Conservation (phyloP, 2,888 invertebrate species). For the Mayetiola destructor region DNA sequence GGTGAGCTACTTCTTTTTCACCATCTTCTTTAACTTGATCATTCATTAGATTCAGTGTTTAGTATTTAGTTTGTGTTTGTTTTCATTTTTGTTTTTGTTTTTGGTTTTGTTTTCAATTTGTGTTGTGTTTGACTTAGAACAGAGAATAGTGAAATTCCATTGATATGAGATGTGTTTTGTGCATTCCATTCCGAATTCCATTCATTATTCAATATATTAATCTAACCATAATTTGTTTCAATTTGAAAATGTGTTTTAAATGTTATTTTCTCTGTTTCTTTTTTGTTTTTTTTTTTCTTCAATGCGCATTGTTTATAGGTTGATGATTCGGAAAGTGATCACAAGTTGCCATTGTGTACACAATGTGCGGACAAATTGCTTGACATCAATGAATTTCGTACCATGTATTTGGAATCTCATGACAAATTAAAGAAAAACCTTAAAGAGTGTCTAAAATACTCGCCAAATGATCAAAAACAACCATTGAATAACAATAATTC, state of each 20-base stretch:
- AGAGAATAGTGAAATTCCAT: no score
- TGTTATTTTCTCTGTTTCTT: background rate
- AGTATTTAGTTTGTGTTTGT: background rate
- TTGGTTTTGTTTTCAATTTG: background rate
- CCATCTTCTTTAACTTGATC: background rate
- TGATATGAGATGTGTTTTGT: no score
- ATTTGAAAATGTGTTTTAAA: background rate
- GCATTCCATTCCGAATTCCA: no score
- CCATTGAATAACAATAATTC: conserved; percentile 2
- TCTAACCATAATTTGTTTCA: no score
- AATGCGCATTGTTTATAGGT: background rate
- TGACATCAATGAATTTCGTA: conserved; percentile 9
- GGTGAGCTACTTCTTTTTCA: no score
- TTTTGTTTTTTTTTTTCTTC: background rate
- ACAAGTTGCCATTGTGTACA: conserved; percentile 4
- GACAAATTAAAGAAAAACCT: conserved; percentile 9
- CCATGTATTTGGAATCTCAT: conserved; percentile 13
- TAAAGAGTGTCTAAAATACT: conserved; percentile 9
- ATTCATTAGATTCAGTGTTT: background rate
- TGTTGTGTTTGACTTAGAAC: no score
- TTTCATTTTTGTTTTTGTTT: background rate
- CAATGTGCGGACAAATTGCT: conserved; percentile 11
- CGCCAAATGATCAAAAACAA: conserved; percentile 11
- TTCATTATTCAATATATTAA: no score
- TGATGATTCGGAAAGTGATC: conserved; percentile 8